Evolutionary conservation across 2,888 invertebrate genomes (phyloP).

Genomic region (Blastobasis adustella): DNA sequence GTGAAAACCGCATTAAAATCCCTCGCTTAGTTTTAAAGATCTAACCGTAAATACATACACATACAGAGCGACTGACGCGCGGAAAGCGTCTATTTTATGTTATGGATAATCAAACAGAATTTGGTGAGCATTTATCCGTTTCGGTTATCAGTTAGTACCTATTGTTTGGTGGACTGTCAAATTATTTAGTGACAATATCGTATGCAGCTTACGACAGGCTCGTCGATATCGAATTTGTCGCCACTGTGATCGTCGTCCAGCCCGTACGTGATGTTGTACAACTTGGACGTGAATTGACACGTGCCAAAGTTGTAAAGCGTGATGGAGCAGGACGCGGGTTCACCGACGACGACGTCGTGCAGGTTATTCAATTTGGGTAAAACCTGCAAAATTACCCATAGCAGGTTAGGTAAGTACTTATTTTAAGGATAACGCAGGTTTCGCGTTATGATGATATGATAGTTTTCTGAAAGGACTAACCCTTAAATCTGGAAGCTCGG

Average conservation of each 20-base stretch:
- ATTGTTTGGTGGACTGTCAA: too few species aligned
- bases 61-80: too few species aligned
- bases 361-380: conserved; percentile 50
- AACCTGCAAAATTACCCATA: conserved; percentile 31
- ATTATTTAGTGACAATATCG: not conserved
- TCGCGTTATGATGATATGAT: too few species aligned
- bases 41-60: too few species aligned
- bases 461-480: conserved; percentile 12
- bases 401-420: too few species aligned
- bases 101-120: too few species aligned
- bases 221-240: conserved; percentile 50
- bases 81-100: too few species aligned
- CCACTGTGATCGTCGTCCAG: conserved; percentile 51
- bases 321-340: conserved; percentile 30
- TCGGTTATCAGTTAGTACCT: too few species aligned
- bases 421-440: too few species aligned
- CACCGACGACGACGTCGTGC: conserved; percentile 52
- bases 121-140: too few species aligned
- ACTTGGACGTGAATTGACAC: conserved; percentile 54
- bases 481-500: conserved; percentile 57
- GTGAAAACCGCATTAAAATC: too few species aligned
- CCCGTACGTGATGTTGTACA: conserved; percentile 44
- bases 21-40: too few species aligned
- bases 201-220: conserved; percentile 38
- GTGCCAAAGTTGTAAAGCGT: conserved; percentile 55